A percentile compares a stretch with the other conserved stretches of the same genome.
Conservation (phyloP, 2,797 vertebrate species). For the Gadopsis marmoratus region DNA sequence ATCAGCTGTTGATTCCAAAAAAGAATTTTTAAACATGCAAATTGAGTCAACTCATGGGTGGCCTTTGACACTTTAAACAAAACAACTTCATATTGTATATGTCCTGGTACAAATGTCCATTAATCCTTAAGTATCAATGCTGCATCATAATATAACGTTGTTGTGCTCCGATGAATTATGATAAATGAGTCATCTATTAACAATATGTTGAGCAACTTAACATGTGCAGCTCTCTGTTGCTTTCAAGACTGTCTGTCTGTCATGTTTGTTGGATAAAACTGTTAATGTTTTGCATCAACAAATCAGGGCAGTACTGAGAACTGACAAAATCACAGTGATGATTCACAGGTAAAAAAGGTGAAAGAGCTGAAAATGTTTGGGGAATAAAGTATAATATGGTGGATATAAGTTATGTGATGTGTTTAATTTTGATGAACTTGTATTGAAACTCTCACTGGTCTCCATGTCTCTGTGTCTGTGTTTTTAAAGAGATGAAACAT, state of each 20-base stretch:
- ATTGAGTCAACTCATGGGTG: neutral
- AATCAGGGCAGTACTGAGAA: neutral
- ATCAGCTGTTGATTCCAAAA: neutral
- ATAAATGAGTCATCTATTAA: slow-evolving; percentile 12
- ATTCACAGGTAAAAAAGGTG: neutral
- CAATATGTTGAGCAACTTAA: neutral
- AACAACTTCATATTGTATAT: neutral
- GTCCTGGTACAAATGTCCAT: neutral
- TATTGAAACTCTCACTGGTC: neutral
- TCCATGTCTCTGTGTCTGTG: neutral
- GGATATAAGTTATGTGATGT: neutral
- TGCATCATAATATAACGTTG: neutral
- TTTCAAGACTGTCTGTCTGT: neutral
- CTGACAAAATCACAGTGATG: neutral
- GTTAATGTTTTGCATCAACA: slow-evolving; percentile 9
- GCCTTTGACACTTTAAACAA: neutral
- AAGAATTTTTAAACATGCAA: neutral
- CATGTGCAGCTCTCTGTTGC: neutral
- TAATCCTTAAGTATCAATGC: neutral
- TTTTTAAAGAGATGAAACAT: neutral
- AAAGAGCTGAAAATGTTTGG: neutral
- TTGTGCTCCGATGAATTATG: neutral
- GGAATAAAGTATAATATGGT: neutral
- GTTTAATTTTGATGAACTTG: neutral
- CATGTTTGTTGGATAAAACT: neutral